phyloP scores from a whole-genome alignment of 2,888 invertebrate species.

The Zele albiditarsus region DNA sequence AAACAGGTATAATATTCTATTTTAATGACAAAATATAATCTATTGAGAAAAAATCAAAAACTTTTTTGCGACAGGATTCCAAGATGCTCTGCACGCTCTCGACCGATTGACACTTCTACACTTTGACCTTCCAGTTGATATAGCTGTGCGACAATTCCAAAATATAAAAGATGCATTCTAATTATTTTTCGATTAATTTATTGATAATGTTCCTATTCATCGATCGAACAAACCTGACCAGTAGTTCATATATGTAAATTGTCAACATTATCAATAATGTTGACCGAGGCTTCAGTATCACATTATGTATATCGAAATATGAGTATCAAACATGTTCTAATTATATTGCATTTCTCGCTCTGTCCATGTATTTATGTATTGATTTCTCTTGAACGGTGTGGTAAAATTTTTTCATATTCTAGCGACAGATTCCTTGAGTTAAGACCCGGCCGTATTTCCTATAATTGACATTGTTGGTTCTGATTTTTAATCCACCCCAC shows the following conservation, averaged over 20 bases:
- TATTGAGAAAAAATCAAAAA: neutral
- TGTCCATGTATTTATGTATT: too few species aligned
- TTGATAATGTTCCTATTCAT: constrained; percentile 4
- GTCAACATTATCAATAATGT: neutral
- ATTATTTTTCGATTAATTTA: constrained; percentile 42
- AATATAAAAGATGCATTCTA: constrained; percentile 92
- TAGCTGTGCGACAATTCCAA: constrained; percentile 96
- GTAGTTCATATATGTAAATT: neutral
- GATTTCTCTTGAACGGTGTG: too few species aligned
- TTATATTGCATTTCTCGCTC: neutral
- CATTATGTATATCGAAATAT: neutral
- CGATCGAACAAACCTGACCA: neutral
- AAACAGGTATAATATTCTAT: constrained; percentile 79
- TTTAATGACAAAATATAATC: constrained; percentile 19
- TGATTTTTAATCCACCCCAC: too few species aligned
- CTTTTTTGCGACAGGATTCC: constrained; percentile 83
- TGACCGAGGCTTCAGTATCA: neutral
- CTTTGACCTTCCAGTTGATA: constrained; percentile 95
- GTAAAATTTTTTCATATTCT: too few species aligned
- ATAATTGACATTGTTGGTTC: too few species aligned
- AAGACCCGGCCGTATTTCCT: too few species aligned
- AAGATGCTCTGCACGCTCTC: constrained; percentile 93
- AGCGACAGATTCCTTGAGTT: too few species aligned
- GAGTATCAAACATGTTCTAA: neutral
- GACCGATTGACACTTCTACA: constrained; percentile 89